Conservation (phyloP, 2,888 invertebrate species). For the Cantharis nigra region DNA sequence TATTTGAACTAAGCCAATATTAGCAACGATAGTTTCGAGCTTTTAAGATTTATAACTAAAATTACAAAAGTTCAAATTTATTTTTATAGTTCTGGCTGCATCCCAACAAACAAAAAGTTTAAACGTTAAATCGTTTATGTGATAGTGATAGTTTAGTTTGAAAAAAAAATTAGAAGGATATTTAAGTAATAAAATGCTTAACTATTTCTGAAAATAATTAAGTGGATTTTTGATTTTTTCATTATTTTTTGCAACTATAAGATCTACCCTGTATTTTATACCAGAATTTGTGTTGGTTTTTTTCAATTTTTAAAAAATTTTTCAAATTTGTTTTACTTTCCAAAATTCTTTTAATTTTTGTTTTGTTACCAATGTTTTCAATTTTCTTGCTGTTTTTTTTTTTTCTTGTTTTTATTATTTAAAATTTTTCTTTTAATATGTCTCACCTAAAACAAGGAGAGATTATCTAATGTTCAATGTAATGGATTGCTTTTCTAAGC, state of each 20-base stretch:
- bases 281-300: no score
- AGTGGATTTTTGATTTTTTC: background rate
- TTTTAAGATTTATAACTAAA: background rate
- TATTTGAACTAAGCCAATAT: background rate
- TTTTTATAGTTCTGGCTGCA: background rate
- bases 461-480: no score
- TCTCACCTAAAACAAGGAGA: no score
- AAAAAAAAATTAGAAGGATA: background rate
- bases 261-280: background rate
- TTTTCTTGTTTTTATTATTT: no score
- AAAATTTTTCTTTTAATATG: no score
- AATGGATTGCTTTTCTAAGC: no score
- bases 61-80: background rate
- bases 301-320: no score
- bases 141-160: background rate
- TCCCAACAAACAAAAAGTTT: background rate
- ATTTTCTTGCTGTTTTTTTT: no score
- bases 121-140: background rate
- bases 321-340: no score
- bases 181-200: background rate
- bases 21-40: background rate
- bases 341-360: no score
- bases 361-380: no score
- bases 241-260: background rate
- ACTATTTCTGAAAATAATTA: background rate